Evolutionary conservation across 2,888 invertebrate genomes (phyloP).

Genomic region (Camponotus fellah): DNA sequence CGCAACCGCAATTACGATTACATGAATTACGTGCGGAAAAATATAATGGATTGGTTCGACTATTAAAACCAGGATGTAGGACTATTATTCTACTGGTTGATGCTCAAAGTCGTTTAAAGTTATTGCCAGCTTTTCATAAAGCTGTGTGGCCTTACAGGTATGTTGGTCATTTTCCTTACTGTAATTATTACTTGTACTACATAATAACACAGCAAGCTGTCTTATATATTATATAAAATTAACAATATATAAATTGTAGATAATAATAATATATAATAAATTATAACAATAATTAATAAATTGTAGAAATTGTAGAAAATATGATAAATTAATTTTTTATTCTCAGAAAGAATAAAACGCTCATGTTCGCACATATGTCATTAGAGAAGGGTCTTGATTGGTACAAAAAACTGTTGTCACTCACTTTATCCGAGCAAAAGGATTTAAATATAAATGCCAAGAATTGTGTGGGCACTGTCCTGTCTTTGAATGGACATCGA

Average conservation of each 20-base stretch:
- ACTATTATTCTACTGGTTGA: conserved; percentile 97
- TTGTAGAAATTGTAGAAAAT: no score
- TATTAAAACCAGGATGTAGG: conserved; percentile 97
- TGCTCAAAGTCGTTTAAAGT: conserved; percentile 93
- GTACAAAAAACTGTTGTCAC: conserved; percentile 96
- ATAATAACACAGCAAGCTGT: background rate
- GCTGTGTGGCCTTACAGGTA: conserved; percentile 98
- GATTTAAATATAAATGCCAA: conserved; percentile 97
- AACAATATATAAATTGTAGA: background rate
- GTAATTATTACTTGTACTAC: background rate
- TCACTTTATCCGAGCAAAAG: conserved; percentile 93
- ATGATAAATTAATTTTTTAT: conserved; percentile 26
- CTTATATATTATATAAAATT: background rate
- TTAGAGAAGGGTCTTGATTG: conserved; percentile 97
- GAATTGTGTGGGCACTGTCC: conserved; percentile 98
- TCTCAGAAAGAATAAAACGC: conserved; percentile 94
- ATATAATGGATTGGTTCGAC: conserved; percentile 96
- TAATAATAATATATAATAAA: background rate
- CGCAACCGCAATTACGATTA: conserved; percentile 91
- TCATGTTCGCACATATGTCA: conserved; percentile 97
- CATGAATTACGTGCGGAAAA: conserved; percentile 98
- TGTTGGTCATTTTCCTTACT: conserved; percentile 45
- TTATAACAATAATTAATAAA: no score
- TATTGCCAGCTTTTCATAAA: conserved; percentile 96
- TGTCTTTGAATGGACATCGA: conserved; percentile 98